Evolutionary conservation across 2,797 vertebrate species (phyloP), one percentile per base, ranked within the genome.

Genomic region (Mormyrus proboscirostris): DNA sequence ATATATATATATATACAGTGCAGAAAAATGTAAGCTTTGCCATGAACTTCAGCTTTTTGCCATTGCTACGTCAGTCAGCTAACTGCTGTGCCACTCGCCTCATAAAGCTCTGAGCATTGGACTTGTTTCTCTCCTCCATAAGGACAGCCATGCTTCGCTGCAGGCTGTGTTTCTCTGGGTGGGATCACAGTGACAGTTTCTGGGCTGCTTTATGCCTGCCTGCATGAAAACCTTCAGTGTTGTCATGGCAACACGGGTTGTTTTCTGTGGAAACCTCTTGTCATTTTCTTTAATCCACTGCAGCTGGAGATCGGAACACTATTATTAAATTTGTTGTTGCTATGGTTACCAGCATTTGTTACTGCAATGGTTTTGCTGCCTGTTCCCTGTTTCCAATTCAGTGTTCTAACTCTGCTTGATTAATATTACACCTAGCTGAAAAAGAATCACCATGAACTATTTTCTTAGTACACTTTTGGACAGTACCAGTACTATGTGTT

Each of bases 201-300:
- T 96, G 95, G 96, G 96, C 95, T 90, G 92, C 93, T 91, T 95
- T 93, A 90, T 94, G 91, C 97, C 97, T 94, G 94, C 91, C 96
- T 96, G 96, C 96, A 96, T 96, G 95, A 97, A 95, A 97, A 96
- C 96, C 92, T 94, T 95, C 94, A 94, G 94, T 82, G 97, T 99
- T 97, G 95, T 96, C 97, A 95, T 97, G 96, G 97, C 95, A 97
- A 97, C 97, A 90, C 94, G 95, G 96, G 88, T 99, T 33, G 53
- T 47, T 98, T 98, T 98, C 96, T 97, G 97, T 98, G 96, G 96
- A 97, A 98, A 98, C 97, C 97, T 99, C 98, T 99, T 99, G 98
- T 99, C 98, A 98, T 99, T 98, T 98, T 98, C 98, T 99, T 98
- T 99, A 99, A 99, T 99, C 97, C 97, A 94, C 95, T 97, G 98